Conservation (phyloP, 2,113 vertebrate genomes). For the Oryzias celebensis region DNA sequence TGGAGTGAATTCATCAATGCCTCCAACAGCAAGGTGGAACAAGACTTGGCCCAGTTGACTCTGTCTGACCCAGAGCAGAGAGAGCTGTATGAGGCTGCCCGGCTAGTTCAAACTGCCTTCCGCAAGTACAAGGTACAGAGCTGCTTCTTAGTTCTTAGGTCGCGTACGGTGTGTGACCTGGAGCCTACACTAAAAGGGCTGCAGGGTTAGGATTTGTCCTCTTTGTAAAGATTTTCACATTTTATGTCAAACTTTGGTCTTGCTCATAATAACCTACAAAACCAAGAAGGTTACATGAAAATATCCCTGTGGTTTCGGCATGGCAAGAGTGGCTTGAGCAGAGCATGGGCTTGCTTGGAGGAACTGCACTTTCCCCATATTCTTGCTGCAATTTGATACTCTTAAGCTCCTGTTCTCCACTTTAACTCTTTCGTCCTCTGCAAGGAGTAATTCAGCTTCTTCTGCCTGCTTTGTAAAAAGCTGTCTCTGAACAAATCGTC, state of each 20-base stretch:
- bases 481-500: slow-evolving; percentile 39
- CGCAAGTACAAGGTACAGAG: slow-evolving; percentile 95
- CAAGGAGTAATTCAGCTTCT: slow-evolving; percentile 62
- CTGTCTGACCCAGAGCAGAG: slow-evolving; percentile 96
- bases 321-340: slow-evolving; percentile 76
- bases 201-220: slow-evolving; percentile 14
- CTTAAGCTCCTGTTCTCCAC: slow-evolving; percentile 43
- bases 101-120: slow-evolving; percentile 97
- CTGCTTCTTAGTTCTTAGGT: slow-evolving; percentile 37
- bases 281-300: slow-evolving; percentile 30
- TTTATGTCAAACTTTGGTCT: slow-evolving; percentile 43
- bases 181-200: slow-evolving; percentile 24
- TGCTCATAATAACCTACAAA: slow-evolving; percentile 42
- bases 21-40: slow-evolving; percentile 95
- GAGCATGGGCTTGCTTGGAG: slow-evolving; percentile 79
- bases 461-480: slow-evolving; percentile 61
- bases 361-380: slow-evolving; percentile 69
- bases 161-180: slow-evolving; percentile 34
- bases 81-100: slow-evolving; percentile 96
- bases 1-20: slow-evolving; percentile 97
- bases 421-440: slow-evolving; percentile 27
- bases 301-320: slow-evolving; percentile 76
- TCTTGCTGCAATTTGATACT: slow-evolving; percentile 55
- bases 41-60: slow-evolving; percentile 95
- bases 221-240: slow-evolving; percentile 14